Evolutionary conservation across 2,797 vertebrate genomes (phyloP).

Genomic region (Parauchenoglanis punctatus): DNA sequence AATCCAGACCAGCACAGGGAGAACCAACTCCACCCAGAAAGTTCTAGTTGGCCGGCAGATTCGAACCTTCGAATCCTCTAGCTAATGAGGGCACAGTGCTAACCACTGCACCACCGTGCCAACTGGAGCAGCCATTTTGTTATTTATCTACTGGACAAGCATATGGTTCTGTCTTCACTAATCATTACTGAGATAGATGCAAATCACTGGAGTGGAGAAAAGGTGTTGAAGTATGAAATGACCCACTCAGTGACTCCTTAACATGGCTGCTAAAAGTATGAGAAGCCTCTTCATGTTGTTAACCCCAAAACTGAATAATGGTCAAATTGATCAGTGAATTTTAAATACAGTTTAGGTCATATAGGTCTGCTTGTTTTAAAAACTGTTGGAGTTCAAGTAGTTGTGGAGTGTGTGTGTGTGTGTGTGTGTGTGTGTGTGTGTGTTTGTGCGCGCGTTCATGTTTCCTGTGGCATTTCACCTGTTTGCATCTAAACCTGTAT

Average conservation of each 20-base stretch:
- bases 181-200: not conserved
- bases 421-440: not conserved
- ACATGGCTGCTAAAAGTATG: not conserved
- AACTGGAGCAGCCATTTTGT: not conserved
- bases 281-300: not conserved
- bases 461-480: slow-evolving; percentile 12
- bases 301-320: not conserved
- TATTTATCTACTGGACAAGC: not conserved
- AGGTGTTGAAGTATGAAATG: not conserved
- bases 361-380: not conserved
- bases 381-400: not conserved
- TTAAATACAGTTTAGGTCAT: not conserved
- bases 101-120: no score
- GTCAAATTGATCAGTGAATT: not conserved
- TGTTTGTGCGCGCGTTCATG: not conserved
- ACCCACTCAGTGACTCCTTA: not conserved
- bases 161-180: not conserved
- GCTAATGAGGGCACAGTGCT: no score
- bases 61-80: no score
- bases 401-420: not conserved
- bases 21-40: no score
- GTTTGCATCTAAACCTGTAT: slow-evolving; percentile 37
- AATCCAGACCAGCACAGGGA: no score
- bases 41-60: no score
- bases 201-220: not conserved